Percentiles rank a stretch among this genome's conserved stretches.
These are phyloP conservation scores for Noctua comes DNA, from an alignment of 2,888 invertebrate species.

Conservation along the genomic window DNA sequence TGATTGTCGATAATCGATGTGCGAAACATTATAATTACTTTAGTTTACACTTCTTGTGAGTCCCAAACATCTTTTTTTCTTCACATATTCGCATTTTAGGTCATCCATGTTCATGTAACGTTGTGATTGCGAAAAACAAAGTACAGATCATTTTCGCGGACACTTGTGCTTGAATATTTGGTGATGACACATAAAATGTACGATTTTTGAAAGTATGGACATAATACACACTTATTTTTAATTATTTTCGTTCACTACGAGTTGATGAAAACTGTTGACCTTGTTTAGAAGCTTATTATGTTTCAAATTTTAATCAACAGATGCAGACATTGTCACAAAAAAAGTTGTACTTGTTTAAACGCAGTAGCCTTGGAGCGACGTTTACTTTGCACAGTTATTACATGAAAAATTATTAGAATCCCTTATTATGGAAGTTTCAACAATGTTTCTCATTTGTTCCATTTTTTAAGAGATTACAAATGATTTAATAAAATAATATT, in stretches of 20 bases:
- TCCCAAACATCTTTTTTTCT: conserved; percentile 89
- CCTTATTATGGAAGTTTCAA: not conserved
- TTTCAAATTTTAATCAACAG: conserved; percentile 91
- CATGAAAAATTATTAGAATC: not conserved
- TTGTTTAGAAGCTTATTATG: conserved; percentile 91
- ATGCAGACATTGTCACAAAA: conserved; percentile 90
- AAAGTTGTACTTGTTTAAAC: conserved; percentile 81
- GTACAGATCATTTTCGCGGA: conserved; percentile 89
- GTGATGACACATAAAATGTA: conserved; percentile 78
- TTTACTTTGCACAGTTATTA: conserved; percentile 55
- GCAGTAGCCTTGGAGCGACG: conserved; percentile 77
- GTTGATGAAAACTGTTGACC: conserved; percentile 91
- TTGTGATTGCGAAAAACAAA: conserved; percentile 91
- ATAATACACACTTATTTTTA: conserved; percentile 84
- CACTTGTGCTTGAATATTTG: conserved; percentile 84
- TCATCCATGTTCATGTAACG: conserved; percentile 91
- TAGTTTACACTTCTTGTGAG: conserved; percentile 86
- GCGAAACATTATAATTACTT: conserved; percentile 85
- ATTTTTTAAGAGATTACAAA: not conserved
- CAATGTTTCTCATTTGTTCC: not conserved
- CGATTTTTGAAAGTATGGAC: conserved; percentile 80
- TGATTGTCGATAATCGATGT: conserved; percentile 82
- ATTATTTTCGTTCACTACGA: conserved; percentile 88
- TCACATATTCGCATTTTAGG: conserved; percentile 91
- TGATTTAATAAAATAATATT: not conserved